These are phyloP conservation scores for Nothocercus nigrocapillus DNA, from an alignment of 2,113 vertebrate species.

Conservation along the genomic window DNA sequence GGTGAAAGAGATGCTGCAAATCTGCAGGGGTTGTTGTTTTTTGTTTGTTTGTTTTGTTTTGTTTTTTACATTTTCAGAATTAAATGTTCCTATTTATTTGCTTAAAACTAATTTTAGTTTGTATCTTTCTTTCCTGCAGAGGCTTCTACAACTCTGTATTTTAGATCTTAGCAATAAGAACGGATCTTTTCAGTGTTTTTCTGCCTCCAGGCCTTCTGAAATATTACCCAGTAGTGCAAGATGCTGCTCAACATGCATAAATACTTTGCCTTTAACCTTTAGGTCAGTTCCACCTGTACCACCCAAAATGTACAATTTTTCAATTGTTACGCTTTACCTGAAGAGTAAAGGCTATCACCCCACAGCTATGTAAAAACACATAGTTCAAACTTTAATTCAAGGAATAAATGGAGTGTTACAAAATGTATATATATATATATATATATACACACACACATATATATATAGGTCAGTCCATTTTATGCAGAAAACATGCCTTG, in stretches of 20 bases:
- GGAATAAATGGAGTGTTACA: constrained; percentile 1
- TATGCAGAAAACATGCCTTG: constrained; percentile 22
- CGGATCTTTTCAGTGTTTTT: not conserved
- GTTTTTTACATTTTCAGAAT: not conserved
- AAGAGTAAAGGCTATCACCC: constrained; percentile 50
- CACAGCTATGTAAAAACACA: constrained; percentile 35
- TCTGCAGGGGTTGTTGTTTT: not conserved
- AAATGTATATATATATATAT: too few relatives aligned
- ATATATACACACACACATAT: too few relatives aligned
- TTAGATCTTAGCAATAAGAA: not conserved
- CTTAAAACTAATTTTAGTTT: constrained; percentile 13
- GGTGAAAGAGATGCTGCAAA: not conserved
- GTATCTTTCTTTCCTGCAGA: not conserved
- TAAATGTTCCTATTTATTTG: not conserved
- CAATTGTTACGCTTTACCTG: constrained; percentile 24
- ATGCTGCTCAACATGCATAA: not conserved
- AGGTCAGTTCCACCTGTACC: not conserved
- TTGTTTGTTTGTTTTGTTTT: too few relatives aligned
- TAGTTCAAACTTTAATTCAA: not conserved
- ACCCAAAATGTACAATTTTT: not conserved
- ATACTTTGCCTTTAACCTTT: constrained; percentile 41
- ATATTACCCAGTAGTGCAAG: constrained; percentile 9
- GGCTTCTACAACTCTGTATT: not conserved
- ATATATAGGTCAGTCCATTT: constrained; percentile 50
- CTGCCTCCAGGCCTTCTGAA: constrained; percentile 20